Conservation (phyloP, 92 coral and sea anemone species). For the Zoanthus solanderi region DNA sequence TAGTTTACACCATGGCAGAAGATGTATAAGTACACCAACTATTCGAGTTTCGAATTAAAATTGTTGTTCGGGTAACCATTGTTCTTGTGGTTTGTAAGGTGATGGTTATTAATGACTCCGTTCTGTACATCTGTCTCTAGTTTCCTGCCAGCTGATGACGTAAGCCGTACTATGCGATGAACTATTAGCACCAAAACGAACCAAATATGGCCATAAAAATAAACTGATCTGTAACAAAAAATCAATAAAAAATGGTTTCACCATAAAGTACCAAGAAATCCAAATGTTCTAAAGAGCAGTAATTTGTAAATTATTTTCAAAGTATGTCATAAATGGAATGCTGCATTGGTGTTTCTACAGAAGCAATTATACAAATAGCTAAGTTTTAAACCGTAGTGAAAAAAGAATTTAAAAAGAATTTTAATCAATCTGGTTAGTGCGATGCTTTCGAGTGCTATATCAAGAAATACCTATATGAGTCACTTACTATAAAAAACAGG, state of each 20-base stretch:
- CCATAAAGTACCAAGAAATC: too few relatives aligned
- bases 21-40: not conserved
- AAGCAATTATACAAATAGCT: too few relatives aligned
- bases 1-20: not conserved
- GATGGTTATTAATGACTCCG: slow-evolving; percentile 8
- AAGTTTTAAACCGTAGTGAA: too few relatives aligned
- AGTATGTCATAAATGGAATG: too few relatives aligned
- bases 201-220: slow-evolving; percentile 49
- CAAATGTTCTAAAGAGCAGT: too few relatives aligned
- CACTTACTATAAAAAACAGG: too few relatives aligned
- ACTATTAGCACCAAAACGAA: not conserved
- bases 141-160: not conserved
- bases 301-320: too few relatives aligned
- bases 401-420: too few relatives aligned
- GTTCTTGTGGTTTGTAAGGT: not conserved
- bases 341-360: too few relatives aligned
- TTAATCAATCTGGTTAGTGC: too few relatives aligned
- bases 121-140: slow-evolving; percentile 30
- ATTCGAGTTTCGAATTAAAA: slow-evolving; percentile 10
- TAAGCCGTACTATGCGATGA: not conserved
- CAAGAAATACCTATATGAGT: too few relatives aligned
- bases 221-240: slow-evolving; percentile 16
- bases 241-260: not conserved
- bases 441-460: too few relatives aligned
- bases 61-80: slow-evolving; percentile 34